Conservation (phyloP, 2,113 vertebrate species). For the Argyrosomus japonicus region DNA sequence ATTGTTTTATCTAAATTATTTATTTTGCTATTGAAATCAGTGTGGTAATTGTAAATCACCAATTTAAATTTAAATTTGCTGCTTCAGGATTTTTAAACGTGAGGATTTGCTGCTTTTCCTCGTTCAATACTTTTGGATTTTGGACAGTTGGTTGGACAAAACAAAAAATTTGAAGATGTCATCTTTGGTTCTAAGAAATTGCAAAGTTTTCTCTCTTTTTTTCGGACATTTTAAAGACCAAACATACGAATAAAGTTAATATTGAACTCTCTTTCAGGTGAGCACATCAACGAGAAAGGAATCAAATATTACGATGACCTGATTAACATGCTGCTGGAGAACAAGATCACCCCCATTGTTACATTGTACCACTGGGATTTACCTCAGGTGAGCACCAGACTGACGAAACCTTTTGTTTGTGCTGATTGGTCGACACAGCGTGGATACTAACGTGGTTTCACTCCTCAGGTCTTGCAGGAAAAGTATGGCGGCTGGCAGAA, state of each 20-base stretch:
- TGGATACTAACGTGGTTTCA: rapidly evolving
- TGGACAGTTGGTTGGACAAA: neutral
- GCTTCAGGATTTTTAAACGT: neutral
- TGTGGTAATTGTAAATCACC: neutral
- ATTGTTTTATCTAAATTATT: neutral
- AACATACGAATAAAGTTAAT: neutral
- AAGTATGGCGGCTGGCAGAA: conserved; percentile 94
- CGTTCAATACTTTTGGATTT: neutral
- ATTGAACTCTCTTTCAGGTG: conserved; percentile 76
- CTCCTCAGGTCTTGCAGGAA: conserved; percentile 86
- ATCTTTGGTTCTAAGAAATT: neutral
- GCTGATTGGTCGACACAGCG: rapidly evolving
- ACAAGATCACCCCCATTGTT: conserved; percentile 88
- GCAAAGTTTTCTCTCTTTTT: too few species aligned
- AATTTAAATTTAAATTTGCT: neutral
- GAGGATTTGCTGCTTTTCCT: neutral
- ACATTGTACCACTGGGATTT: conserved; percentile 95
- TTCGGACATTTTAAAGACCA: neutral
- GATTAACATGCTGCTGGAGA: conserved; percentile 89
- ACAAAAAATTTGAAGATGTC: neutral
- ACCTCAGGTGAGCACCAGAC: conserved; percentile 86
- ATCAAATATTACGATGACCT: conserved; percentile 89
- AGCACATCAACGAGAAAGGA: conserved; percentile 89
- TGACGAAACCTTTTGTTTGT: neutral
- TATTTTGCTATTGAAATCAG: neutral